Base-by-base conservation (phyloP, 2,113 vertebrate genomes). In the Hiodon alosoides region DNA sequence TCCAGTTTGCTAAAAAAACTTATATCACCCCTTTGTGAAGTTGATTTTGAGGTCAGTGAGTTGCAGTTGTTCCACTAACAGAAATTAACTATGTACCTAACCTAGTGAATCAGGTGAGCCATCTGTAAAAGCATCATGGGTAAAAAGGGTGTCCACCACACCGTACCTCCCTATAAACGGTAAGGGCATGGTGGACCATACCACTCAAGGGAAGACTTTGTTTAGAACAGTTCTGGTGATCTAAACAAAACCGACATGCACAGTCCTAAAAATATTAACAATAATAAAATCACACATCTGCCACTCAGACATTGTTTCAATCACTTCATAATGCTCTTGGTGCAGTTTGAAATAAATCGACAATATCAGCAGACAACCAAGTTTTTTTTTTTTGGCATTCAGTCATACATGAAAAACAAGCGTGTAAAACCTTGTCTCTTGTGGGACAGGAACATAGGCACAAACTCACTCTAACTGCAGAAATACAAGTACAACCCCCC, bases 181-280 rank as follows among this genome's bases (percentile, higher is more conserved):
- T 9, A 59, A 59, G 58, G 58, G 58, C 58, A 59, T 31, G 1
- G 31, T 31, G 31, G 31, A 31, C 31, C 0, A 1, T 31, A 31
- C 31, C 31, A 31, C 31, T 31, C 31, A 31, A 31, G 31, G 31
- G 31, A 31, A 31, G 31, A 31, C 31, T 31, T 31, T 31, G 31
- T 31, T 2, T 31, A 31, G 31, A 31, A 31, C 31, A 31, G 31
- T 31, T 31, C 31, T 31, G 31, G 31, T 31, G 31, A 31, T 31
- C 31, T 31, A 31, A 31, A 31, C 31, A 31, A 31, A 31, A 31
- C 31, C 31, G 31, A n/a, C 66, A 68, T 68, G 14, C 50, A 68
- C 66, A 68, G 50, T n/a, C 66, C 50, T 68, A 50, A 54, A 54
- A 69, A 69, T 54, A n/a, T n/a, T n/a, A 69, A 53, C 50, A 69